Evolutionary conservation across 2,888 invertebrate species (phyloP), one percentile per base, ranked within the genome.

Genomic region (Diaperis boleti): DNA sequence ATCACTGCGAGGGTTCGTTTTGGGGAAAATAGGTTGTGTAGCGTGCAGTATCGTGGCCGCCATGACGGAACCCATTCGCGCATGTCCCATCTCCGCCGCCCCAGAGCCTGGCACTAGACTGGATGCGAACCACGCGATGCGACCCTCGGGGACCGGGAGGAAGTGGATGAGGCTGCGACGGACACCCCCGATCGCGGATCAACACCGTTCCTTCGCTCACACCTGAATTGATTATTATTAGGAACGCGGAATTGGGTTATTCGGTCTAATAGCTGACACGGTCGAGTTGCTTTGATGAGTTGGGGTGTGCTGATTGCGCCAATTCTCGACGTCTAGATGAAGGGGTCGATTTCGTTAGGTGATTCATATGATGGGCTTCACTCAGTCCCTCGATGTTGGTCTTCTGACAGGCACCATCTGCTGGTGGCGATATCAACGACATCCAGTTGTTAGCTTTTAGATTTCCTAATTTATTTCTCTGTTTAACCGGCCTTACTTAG

Each of bases 41-140:
- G 82, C 82, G 82, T 83, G 83, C 83, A 82, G 84, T 84, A 82
- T 84, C 83, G 82, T 78, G 79, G 79, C 82, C 83, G 85, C 84
- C 85, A 85, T 85, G 82, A 84, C 85, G 82, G 79, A 76, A 77
- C 80, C 81, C 49, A 79, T 80, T 80, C 81, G 83, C 83, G 84
- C 84, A 84, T 83, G 84, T 83, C 83, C 83, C 81, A 82, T 67
- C 78, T 82, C 82, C 78, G 60, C 54, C 65, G 59, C 45, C 60
- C 63, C 64, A 60, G 66, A 67, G 64, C 68, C 67, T 66, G 66
- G 68, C 64, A 69, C 66, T 57, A 62, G 50, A 59, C 45, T 54
- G 45, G 64, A 62, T 50, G 50, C 47, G 41, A 50, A 37, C 64
- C 59, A 35, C 33, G 31, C 61, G 42, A 45, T 49, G n/a, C 45